Percentiles rank a stretch among this genome's conserved stretches.
phyloP scores from a whole-genome alignment of 2,797 vertebrate species.

The Enteromius trimaculatus region DNA sequence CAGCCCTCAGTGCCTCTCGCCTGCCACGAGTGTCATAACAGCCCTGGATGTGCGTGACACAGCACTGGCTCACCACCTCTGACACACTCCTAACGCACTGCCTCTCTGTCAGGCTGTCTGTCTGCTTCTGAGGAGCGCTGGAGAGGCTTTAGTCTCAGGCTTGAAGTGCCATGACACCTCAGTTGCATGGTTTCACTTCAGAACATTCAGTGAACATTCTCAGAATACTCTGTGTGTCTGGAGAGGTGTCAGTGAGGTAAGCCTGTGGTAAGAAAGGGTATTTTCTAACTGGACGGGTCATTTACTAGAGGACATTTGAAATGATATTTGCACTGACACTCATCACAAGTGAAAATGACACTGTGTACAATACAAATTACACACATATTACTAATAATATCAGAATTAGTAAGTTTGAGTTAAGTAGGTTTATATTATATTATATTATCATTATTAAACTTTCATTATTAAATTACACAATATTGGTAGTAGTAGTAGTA shows the following conservation, averaged over 20 bases:
- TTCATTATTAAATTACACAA: too few relatives aligned
- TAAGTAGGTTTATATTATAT: too few relatives aligned
- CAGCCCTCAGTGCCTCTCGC: constrained; percentile 31
- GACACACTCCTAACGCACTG: constrained; percentile 45
- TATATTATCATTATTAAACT: too few relatives aligned
- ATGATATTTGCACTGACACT: neutral
- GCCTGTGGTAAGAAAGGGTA: neutral
- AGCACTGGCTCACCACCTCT: constrained; percentile 30
- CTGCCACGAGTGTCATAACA: constrained; percentile 36
- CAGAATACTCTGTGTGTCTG: neutral
- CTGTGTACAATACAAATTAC: too few relatives aligned
- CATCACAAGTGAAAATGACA: neutral
- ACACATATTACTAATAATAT: too few relatives aligned
- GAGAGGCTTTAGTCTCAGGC: constrained; percentile 13
- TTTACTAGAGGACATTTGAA: neutral
- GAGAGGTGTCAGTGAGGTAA: neutral
- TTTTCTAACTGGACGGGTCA: neutral
- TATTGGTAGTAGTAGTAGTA: too few relatives aligned
- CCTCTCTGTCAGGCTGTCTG: constrained; percentile 19
- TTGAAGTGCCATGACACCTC: constrained; percentile 39
- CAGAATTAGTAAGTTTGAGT: too few relatives aligned
- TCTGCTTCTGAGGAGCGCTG: constrained; percentile 38
- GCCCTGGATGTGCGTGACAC: constrained; percentile 11
- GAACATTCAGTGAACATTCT: neutral
- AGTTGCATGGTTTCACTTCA: constrained; percentile 11